Conservation (phyloP, 2,113 vertebrate species). For the Poecile atricapillus region DNA sequence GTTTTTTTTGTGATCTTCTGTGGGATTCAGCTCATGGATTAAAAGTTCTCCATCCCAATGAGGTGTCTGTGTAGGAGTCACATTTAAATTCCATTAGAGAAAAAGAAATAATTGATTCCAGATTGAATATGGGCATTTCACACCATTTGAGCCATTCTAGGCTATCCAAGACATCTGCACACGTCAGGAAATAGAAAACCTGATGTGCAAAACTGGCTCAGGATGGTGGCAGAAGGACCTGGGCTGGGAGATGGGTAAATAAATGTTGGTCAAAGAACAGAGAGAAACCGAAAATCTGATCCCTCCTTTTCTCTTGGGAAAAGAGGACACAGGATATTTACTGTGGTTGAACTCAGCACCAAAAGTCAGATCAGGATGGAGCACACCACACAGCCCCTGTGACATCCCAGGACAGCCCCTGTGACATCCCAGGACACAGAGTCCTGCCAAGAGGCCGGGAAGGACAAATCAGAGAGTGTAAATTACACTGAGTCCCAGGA, state of each 20-base stretch:
- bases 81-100: not conserved
- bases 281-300: not conserved
- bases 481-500: not conserved
- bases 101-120: not conserved
- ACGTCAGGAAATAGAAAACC: not conserved
- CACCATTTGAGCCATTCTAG: not conserved
- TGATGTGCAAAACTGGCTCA: not conserved
- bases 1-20: not conserved
- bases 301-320: not conserved
- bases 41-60: not conserved
- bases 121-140: not conserved
- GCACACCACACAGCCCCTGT: not conserved
- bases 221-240: not conserved
- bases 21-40: not conserved
- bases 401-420: not conserved
- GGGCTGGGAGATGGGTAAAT: not conserved
- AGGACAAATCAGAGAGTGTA: not conserved
- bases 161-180: not conserved
- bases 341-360: not conserved
- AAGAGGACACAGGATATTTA: not conserved
- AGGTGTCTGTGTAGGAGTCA: fast-evolving
- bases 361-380: not conserved
- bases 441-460: not conserved
- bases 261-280: not conserved
- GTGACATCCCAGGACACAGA: not conserved